Conservation (phyloP, 2,888 invertebrate genomes). For the Sminthurinus aureus region DNA sequence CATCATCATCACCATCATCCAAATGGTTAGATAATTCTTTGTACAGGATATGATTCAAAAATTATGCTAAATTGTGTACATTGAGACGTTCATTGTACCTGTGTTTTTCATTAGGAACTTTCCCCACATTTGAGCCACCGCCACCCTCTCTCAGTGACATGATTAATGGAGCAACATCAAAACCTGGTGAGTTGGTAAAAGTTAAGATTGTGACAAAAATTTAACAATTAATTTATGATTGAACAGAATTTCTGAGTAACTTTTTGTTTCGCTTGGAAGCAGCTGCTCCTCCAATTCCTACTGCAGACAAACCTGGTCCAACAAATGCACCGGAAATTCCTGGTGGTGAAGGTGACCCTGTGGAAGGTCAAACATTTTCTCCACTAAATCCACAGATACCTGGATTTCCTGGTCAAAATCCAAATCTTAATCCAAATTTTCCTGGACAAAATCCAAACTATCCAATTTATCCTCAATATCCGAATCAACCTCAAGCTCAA, state of each 20-base stretch:
- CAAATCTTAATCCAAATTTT: neutral
- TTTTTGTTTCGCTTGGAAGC: too few species aligned
- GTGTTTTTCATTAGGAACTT: neutral
- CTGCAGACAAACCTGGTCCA: neutral
- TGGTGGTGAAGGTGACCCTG: neutral
- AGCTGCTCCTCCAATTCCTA: too few species aligned
- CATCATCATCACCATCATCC: neutral
- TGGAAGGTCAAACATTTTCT: neutral
- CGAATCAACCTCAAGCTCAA: neutral
- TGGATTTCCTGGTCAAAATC: neutral
- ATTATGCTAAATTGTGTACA: too few species aligned
- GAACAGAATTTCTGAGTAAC: too few species aligned
- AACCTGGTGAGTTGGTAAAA: too few species aligned
- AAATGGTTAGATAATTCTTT: neutral
- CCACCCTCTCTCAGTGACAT: neutral
- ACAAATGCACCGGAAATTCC: neutral
- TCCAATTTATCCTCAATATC: neutral
- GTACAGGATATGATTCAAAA: neutral
- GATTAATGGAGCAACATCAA: too few species aligned
- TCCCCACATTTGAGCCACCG: neutral
- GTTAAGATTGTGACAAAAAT: too few species aligned
- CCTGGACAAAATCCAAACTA: neutral
- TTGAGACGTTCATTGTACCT: neutral
- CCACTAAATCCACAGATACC: neutral
- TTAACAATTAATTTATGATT: too few species aligned